phyloP scores from a whole-genome alignment of 2,888 invertebrate species.

The Girardia tigrina region DNA sequence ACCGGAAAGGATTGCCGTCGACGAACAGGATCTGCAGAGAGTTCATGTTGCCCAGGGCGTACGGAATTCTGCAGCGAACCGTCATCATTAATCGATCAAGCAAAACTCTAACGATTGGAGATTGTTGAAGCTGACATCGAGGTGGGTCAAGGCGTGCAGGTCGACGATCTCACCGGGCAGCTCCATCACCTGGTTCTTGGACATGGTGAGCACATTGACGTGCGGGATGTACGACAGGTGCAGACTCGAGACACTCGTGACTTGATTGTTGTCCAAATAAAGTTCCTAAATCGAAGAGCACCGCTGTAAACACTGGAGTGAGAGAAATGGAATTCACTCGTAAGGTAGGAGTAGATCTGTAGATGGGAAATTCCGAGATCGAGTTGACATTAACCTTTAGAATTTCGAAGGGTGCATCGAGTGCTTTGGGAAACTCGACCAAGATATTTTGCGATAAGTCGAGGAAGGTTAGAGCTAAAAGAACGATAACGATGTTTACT shows the following conservation, averaged over 20 bases:
- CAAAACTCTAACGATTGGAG: not conserved
- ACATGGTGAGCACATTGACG: not conserved
- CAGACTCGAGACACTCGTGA: not conserved
- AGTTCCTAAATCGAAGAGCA: not conserved
- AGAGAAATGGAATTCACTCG: not conserved
- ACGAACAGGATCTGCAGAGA: not conserved
- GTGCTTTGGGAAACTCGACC: not conserved
- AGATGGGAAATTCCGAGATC: not conserved
- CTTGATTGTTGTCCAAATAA: not conserved
- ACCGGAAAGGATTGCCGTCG: conserved; percentile 1
- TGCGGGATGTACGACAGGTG: not conserved
- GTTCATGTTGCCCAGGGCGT: not conserved
- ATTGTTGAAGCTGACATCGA: conserved; percentile 17
- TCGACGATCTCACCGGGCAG: not conserved
- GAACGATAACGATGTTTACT: not conserved
- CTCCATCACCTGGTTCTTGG: not conserved
- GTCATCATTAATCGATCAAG: not conserved
- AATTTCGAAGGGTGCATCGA: conserved; percentile 4
- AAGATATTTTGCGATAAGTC: not conserved
- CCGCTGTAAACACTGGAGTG: too few species aligned
- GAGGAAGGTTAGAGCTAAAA: not conserved
- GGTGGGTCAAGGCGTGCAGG: not conserved
- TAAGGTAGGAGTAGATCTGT: not conserved
- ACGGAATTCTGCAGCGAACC: not conserved
- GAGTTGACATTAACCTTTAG: not conserved